Evolutionary conservation across 2,888 invertebrate species (phyloP).

Genomic region (Stenodera caucasica): DNA sequence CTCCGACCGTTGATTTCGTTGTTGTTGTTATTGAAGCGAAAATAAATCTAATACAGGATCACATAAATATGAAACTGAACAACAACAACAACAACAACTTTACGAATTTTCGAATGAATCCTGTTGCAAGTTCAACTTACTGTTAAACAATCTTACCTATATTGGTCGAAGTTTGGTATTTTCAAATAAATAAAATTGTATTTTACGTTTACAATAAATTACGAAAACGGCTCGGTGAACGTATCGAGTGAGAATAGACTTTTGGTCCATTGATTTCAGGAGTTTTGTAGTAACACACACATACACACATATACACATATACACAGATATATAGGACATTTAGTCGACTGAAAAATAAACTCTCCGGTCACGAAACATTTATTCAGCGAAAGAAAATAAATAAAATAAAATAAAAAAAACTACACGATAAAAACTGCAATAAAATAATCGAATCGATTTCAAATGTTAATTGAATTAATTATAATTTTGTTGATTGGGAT

Average conservation of each 20-base stretch:
- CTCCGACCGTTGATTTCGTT: neutral
- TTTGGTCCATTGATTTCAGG: constrained; percentile 39
- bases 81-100: constrained; percentile 1
- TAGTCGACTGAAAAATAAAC: constrained; percentile 47
- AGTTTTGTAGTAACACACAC: constrained; percentile 4
- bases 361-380: constrained; percentile 44
- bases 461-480: neutral
- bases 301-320: neutral
- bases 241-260: constrained; percentile 41
- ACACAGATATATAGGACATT: constrained; percentile 31
- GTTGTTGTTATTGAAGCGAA: neutral
- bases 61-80: neutral
- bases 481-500: neutral
- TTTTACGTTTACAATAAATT: constrained; percentile 2
- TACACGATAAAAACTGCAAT: too few relatives aligned
- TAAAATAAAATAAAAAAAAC: too few relatives aligned
- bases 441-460: constrained; percentile 4
- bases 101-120: neutral
- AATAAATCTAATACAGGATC: neutral
- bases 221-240: constrained; percentile 20
- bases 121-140: constrained; percentile 3
- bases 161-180: neutral
- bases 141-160: constrained; percentile 1
- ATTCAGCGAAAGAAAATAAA: constrained; percentile 34
- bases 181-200: constrained; percentile 6